A percentile compares a stretch with the other conserved stretches of the same genome.
phyloP scores from a whole-genome alignment of 1,140 invertebrate genomes.

The Triops cancriformis region DNA sequence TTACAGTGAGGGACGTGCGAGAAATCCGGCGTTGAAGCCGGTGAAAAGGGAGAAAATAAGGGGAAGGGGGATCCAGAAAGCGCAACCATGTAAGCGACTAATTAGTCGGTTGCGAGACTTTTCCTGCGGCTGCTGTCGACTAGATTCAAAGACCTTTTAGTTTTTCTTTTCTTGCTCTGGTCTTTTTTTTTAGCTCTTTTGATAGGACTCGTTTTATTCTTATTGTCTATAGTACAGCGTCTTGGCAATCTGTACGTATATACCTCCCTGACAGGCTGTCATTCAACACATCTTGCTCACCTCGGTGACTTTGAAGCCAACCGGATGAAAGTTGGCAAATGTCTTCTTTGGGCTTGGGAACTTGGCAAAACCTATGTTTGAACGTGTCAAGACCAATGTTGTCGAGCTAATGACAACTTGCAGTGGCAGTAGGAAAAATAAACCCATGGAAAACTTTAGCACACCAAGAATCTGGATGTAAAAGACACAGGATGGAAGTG shows the following conservation, averaged over 20 bases:
- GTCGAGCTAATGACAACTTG: background rate
- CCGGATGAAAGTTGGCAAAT: background rate
- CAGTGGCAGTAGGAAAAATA: background rate
- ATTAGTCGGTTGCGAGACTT: background rate
- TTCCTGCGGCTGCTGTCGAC: background rate
- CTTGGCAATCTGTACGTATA: background rate
- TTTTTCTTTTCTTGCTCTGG: background rate
- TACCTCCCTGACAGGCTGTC: constrained; percentile 2
- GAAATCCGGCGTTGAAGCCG: background rate
- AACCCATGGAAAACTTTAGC: too few relatives aligned
- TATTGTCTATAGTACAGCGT: background rate
- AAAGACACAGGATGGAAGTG: too few relatives aligned
- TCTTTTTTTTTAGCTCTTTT: background rate
- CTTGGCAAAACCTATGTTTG: background rate
- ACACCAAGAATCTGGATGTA: too few relatives aligned
- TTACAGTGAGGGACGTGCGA: background rate
- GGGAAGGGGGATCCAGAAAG: background rate
- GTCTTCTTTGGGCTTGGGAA: background rate
- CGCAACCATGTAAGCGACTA: background rate
- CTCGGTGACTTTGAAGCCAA: background rate
- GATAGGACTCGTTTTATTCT: background rate
- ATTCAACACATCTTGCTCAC: background rate
- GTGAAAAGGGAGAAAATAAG: background rate
- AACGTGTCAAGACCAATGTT: background rate
- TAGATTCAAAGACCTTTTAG: background rate